Conservation (phyloP, 2,113 vertebrate genomes). For the Ictalurus furcatus region DNA sequence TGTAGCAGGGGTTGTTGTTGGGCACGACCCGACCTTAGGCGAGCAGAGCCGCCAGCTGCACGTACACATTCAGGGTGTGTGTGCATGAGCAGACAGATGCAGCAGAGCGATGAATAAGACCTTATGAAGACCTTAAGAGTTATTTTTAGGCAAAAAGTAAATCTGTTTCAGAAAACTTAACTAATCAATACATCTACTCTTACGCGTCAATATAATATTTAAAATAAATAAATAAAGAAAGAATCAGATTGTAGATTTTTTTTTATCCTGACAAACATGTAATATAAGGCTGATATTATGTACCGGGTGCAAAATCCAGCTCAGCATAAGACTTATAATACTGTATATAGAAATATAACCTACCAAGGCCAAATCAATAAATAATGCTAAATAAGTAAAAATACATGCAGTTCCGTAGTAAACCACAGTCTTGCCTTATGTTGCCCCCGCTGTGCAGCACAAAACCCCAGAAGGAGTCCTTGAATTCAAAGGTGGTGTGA, state of each 20-base stretch:
- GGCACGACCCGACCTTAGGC: constrained; percentile 70
- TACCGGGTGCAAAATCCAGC: background rate
- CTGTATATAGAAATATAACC: background rate
- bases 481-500: background rate
- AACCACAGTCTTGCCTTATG: background rate
- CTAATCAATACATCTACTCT: background rate
- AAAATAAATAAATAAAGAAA: background rate
- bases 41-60: constrained; percentile 79
- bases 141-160: background rate
- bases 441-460: background rate
- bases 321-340: background rate
- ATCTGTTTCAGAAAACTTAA: background rate
- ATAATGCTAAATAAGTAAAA: background rate
- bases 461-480: background rate
- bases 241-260: background rate
- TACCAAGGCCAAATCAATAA: background rate
- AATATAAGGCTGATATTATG: background rate
- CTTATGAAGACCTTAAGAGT: constrained; percentile 57
- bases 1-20: constrained; percentile 80
- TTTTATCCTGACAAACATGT: background rate
- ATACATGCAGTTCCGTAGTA: background rate
- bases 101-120: constrained; percentile 82
- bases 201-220: background rate
- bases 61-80: constrained; percentile 71
- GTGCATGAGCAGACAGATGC: constrained; percentile 68